Base-by-base conservation (phyloP, 2,797 vertebrate genomes). In the Naso thynnoides region DNA sequence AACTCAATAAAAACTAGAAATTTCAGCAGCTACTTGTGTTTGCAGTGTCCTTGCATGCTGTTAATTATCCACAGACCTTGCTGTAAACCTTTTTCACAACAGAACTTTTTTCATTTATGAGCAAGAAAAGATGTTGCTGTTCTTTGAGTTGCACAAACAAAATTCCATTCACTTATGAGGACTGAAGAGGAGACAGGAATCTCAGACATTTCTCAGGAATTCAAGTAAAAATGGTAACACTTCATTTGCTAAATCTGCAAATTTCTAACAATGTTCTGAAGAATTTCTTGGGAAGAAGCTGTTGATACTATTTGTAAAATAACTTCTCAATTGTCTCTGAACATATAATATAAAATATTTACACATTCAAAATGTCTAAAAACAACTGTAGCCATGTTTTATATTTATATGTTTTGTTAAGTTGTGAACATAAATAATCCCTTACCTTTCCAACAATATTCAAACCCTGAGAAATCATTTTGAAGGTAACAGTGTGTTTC, bases 1-100 rank as follows among this genome's bases (percentile, higher is more conserved):
- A 39, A 39, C 38, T 39, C 38, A 14, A 33, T 39, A 39, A 39
- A 39, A 16, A 41, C 52, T 45, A 18, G 4, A 68, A 68, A 68
- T 48, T 33, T 59, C 9, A 50, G 36, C 6, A 59, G 36, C 24
- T 8, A 39, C 24, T 7, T n/a, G 3, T 8, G 16, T 15, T 42
- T 41, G 10, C 6, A n/a, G 1, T 42, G 39, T 44, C 11, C 3
- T 18, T 42, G 26, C 45, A 5, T 38, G 44, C 59, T 62, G n/a
- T 48, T 14, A 8, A 23, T 61, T 18, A 47, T 10, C n/a, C 42
- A 24, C 39, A 54, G 21, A 19, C 9, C 7, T 16, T 0, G 1
- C n/a, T 64, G 36, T 50, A 18, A 41, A 16, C 14, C 0, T 15
- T 19, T 29, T 44, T 26, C 21, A 38, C 16, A n/a, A n/a, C 14